Evolutionary conservation across 2,113 vertebrate genomes (phyloP).

Genomic region (Onychostoma macrolepis): DNA sequence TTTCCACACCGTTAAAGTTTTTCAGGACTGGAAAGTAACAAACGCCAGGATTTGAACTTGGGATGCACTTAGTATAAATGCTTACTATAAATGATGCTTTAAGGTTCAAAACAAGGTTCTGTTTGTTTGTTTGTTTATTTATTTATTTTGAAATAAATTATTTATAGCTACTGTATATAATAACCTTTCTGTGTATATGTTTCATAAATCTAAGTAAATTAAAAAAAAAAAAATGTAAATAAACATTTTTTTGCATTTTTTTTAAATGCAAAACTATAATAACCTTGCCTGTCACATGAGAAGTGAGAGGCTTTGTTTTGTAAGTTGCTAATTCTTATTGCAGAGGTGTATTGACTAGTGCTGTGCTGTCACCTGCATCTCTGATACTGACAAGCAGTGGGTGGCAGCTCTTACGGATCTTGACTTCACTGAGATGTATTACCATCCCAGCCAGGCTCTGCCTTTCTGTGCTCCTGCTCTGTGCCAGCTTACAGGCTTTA

Average conservation of each 20-base stretch:
- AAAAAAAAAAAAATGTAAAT: too few species aligned
- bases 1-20: not conserved
- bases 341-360: not conserved
- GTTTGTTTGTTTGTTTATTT: not conserved
- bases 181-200: not conserved
- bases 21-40: too few species aligned
- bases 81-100: too few species aligned
- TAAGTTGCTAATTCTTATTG: not conserved
- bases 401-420: constrained; percentile 1
- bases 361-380: not conserved
- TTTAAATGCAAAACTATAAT: not conserved
- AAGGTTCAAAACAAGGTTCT: not conserved
- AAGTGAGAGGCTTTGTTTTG: constrained; percentile 19
- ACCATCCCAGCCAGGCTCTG: constrained; percentile 14
- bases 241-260: too few species aligned
- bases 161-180: not conserved
- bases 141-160: not conserved
- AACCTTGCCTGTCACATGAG: not conserved
- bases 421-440: constrained; percentile 27
- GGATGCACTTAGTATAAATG: too few species aligned
- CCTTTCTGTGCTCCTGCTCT: not conserved
- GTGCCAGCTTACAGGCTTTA: constrained; percentile 10
- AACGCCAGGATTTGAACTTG: too few species aligned
- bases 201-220: not conserved
- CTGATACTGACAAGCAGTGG: constrained; percentile 23